These are phyloP conservation scores for Eupsittula cactorum DNA, from an alignment of 2,113 vertebrate genomes.

Conservation along the genomic window DNA sequence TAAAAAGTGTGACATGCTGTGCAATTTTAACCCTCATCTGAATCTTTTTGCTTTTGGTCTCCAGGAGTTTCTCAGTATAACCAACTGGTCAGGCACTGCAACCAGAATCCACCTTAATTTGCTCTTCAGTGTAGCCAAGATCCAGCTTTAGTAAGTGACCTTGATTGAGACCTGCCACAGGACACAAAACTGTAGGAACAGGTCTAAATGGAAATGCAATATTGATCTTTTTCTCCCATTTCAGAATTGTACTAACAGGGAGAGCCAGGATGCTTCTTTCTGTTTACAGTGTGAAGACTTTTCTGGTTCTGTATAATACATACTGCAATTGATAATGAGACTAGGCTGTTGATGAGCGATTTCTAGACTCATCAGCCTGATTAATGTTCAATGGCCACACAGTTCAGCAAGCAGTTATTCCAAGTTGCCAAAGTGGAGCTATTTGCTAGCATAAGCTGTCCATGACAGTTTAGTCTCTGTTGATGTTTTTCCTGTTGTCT, in stretches of 20 bases:
- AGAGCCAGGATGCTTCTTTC: neutral
- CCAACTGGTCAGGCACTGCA: neutral
- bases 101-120: neutral
- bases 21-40: neutral
- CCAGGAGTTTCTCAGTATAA: neutral
- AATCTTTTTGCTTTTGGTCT: neutral
- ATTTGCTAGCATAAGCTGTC: neutral
- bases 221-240: neutral
- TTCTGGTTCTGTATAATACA: neutral
- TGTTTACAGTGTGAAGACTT: neutral
- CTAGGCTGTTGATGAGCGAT: neutral
- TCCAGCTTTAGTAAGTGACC: neutral
- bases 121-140: neutral
- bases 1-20: neutral
- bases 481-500: neutral
- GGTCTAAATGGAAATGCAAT: constrained; percentile 12
- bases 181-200: constrained; percentile 31
- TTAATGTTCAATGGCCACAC: neutral
- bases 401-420: neutral
- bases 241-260: neutral
- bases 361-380: neutral
- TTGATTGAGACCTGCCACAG: neutral
- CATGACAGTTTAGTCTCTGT: neutral
- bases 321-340: neutral
- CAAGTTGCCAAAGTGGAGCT: neutral